Evolutionary conservation across 2,888 invertebrate species (phyloP).

Genomic region (Drosophila affinis): DNA sequence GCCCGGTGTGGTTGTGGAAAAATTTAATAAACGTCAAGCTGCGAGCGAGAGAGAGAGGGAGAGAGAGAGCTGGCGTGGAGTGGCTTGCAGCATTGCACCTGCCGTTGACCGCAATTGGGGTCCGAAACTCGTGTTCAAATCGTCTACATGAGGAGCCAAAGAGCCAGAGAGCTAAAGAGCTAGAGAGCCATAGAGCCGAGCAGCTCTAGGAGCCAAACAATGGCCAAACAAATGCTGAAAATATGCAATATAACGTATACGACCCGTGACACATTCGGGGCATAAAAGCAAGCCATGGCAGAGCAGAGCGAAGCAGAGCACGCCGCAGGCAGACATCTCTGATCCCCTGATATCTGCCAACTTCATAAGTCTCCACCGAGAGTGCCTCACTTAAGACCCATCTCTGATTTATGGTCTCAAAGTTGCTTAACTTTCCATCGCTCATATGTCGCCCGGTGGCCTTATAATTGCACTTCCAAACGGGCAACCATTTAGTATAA

Average conservation of each 20-base stretch:
- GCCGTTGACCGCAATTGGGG: slow-evolving; percentile 39
- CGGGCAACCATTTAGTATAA: slow-evolving; percentile 63
- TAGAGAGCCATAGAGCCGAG: neutral
- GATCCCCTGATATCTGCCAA: slow-evolving; percentile 27
- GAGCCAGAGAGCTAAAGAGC: neutral
- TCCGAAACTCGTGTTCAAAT: slow-evolving; percentile 18
- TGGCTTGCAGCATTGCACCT: slow-evolving; percentile 33
- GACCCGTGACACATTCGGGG: slow-evolving; percentile 20
- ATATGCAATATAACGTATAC: slow-evolving; percentile 55
- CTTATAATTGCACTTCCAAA: slow-evolving; percentile 41
- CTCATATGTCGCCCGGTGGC: slow-evolving; percentile 42
- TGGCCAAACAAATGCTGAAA: slow-evolving; percentile 14
- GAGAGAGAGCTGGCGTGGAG: slow-evolving; percentile 6
- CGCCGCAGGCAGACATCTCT: slow-evolving; percentile 10
- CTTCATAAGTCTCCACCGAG: slow-evolving; percentile 33
- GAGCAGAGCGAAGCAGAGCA: too few species aligned
- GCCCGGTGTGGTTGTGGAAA: slow-evolving; percentile 19
- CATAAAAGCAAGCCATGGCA: slow-evolving; percentile 2
- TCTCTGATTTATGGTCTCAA: slow-evolving; percentile 62
- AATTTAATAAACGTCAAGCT: slow-evolving; percentile 72
- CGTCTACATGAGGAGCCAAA: slow-evolving; percentile 18
- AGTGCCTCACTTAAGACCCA: slow-evolving; percentile 29
- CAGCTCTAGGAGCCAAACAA: neutral
- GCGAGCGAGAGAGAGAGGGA: neutral
- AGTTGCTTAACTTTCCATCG: slow-evolving; percentile 56